Conservation (phyloP, 1,140 invertebrate genomes). For the Dendroctonus ponderosae region DNA sequence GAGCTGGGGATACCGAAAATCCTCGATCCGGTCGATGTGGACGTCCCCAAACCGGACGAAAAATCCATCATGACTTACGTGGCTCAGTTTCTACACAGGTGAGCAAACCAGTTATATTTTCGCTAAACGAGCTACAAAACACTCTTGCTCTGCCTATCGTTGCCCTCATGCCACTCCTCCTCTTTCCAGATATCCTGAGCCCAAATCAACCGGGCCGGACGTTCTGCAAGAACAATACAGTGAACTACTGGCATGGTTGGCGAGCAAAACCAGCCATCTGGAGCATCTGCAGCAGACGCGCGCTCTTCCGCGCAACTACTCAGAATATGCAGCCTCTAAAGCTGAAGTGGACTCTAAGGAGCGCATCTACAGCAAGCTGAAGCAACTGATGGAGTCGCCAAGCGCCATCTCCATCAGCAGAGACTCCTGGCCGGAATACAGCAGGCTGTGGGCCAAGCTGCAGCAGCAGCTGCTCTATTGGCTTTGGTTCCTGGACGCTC, state of each 20-base stretch:
- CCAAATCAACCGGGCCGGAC: conserved; percentile 65
- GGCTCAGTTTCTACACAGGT: conserved; percentile 94
- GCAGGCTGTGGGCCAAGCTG: conserved; percentile 73
- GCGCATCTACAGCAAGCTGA: conserved; percentile 68
- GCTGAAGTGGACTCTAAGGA: conserved; percentile 69
- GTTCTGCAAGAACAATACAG: conserved; percentile 80
- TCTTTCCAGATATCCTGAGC: conserved; percentile 77
- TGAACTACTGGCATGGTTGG: conserved; percentile 76
- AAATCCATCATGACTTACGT: conserved; percentile 99
- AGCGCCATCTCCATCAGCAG: conserved; percentile 74
- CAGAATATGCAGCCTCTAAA: conserved; percentile 71
- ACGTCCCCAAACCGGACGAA: conserved; percentile 95
- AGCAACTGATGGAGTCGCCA: conserved; percentile 72
- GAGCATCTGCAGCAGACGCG: conserved; percentile 67
- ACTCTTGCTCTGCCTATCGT: too few relatives aligned
- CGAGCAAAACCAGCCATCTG: conserved; percentile 68
- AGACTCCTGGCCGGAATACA: conserved; percentile 77
- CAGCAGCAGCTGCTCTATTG: conserved; percentile 76
- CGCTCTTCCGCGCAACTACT: conserved; percentile 62
- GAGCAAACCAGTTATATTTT: too few relatives aligned
- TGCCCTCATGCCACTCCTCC: too few relatives aligned
- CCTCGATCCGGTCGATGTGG: conserved; percentile 94
- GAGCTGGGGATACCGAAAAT: conserved; percentile 91
- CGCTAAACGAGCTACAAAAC: too few relatives aligned
- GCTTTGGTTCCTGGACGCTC: conserved; percentile 81